Base-by-base conservation (phyloP, 2,888 invertebrate genomes). In the Margaritifera margaritifera region DNA sequence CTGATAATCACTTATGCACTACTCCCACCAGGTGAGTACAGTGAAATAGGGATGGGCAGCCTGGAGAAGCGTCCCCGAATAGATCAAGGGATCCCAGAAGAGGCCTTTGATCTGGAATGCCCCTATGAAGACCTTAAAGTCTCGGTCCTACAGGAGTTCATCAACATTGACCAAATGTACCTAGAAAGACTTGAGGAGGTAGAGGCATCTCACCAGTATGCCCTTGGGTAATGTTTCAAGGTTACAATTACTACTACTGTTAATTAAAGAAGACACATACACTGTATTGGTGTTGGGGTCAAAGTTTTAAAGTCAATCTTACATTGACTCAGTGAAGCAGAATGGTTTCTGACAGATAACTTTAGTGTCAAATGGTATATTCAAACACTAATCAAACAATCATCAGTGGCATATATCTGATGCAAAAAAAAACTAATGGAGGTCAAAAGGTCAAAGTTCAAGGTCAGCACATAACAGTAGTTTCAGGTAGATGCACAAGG, bases 31-130 rank as follows among this genome's bases (percentile, higher is more conserved):
- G 76, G 76, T 25, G 73, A 75, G 52, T 66, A 59, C 60, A 69
- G 74, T 6, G 72, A 75, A 50, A 51, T 71, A 15, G 75, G 73
- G 22, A 67, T 80, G 60, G 76, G 77, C 27, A 80, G 78, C 19
- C 61, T 82, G 67, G 78, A 80, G 53, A 78, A 75, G 64, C 71
- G 80, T 31, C 75, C 77, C 15, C 74, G 74, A 24, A 74, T 81
- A 54, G 70, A 77, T 18, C 77, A 78, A 27, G 89, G 89, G 20
- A 89, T 89, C 57, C 89, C 89, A 11, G 80, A 81, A 31, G 88
- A 88, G 69, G 89, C 88, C 18, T 84, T 86, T 66, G 83, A 86
- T 53, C 71, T 88, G n/a, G 84, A 86, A 24, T 89, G 89, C 72
- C 86, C 86, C 27, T 85, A 88, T 67, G 68, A 75, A 64, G 80